phyloP scores from a whole-genome alignment of 2,888 invertebrate species.

The Lypha dubia region DNA sequence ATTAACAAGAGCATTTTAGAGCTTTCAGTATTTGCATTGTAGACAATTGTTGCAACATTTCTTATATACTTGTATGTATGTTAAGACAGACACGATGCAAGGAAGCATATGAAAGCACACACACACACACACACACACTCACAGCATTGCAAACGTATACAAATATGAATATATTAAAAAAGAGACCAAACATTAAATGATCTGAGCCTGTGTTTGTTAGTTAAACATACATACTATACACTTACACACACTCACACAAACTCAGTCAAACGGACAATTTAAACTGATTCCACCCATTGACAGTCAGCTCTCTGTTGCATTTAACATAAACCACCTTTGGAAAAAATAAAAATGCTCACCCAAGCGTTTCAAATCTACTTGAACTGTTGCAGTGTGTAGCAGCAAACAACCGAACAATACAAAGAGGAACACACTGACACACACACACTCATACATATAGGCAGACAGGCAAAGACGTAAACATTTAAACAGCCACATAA shows the following conservation, averaged over 20 bases:
- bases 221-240: no score
- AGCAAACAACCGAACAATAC: conserved; percentile 27
- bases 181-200: conserved; percentile 51
- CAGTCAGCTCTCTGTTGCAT: conserved; percentile 17
- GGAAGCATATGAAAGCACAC: conserved; percentile 6
- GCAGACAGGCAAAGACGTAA: background rate
- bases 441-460: background rate
- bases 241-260: no score
- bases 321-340: conserved; percentile 60
- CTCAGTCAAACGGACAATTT: no score
- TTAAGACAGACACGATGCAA: conserved; percentile 48
- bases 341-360: conserved; percentile 52
- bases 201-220: conserved; percentile 30
- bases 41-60: conserved; percentile 55
- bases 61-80: conserved; percentile 61
- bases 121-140: background rate
- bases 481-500: conserved; percentile 64
- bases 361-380: conserved; percentile 65
- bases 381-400: conserved; percentile 55
- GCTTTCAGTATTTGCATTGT: conserved; percentile 49
- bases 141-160: background rate
- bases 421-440: background rate
- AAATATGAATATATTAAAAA: conserved; percentile 9
- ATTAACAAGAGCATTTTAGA: conserved; percentile 55
- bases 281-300: background rate